Percentiles rank a stretch among this genome's conserved stretches.
Evolutionary conservation across 2,888 invertebrate species (phyloP).

Genomic region (Latheticus oryzae): DNA sequence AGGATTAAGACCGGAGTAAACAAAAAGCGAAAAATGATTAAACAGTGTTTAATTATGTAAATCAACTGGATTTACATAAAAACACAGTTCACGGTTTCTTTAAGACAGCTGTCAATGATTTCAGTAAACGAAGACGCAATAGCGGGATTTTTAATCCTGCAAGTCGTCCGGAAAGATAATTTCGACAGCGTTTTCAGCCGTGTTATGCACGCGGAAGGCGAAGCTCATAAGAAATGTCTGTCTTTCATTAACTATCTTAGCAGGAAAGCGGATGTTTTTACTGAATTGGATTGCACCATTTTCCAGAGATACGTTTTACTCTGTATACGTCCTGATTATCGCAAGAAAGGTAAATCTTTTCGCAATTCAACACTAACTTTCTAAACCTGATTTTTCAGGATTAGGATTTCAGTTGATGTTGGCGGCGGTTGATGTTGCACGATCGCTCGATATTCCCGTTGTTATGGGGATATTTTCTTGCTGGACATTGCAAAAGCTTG

Average conservation of each 20-base stretch:
- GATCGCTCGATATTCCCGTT: constrained; percentile 56
- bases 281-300: constrained; percentile 56
- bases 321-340: constrained; percentile 57
- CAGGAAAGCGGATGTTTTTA: constrained; percentile 59
- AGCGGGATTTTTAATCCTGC: constrained; percentile 59
- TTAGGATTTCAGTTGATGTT: constrained; percentile 54
- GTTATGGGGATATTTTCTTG: constrained; percentile 59
- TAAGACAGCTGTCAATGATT: not conserved
- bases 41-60: constrained; percentile 5
- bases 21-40: constrained; percentile 3
- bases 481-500: constrained; percentile 55
- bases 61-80: constrained; percentile 2
- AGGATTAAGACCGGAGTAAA: not conserved
- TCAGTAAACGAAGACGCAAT: constrained; percentile 43
- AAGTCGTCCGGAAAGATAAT: constrained; percentile 56
- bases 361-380: not conserved
- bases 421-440: constrained; percentile 57
- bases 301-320: constrained; percentile 59
- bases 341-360: constrained; percentile 51
- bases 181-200: constrained; percentile 59
- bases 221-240: constrained; percentile 55
- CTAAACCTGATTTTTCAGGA: constrained; percentile 43
- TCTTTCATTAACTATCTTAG: constrained; percentile 55
- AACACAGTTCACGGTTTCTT: not conserved
- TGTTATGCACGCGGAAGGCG: constrained; percentile 57